These are phyloP conservation scores for Folsomia candida DNA, from an alignment of 2,888 invertebrate species.

Conservation along the genomic window DNA sequence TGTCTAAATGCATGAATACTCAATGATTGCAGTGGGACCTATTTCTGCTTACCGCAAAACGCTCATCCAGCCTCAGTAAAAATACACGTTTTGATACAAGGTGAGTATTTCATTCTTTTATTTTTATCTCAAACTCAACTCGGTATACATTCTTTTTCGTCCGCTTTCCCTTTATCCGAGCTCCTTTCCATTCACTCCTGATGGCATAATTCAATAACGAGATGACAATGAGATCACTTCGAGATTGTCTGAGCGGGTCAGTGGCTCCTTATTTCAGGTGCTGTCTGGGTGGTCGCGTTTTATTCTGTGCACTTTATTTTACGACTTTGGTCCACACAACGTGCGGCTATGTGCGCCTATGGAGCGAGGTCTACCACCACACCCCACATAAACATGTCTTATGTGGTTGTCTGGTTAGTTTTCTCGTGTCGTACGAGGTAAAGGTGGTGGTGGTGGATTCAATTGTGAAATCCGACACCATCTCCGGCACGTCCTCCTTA, in stretches of 20 bases:
- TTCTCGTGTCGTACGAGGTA: not conserved
- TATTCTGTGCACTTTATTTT: not conserved
- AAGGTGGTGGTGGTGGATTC: not conserved
- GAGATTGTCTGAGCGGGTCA: not conserved
- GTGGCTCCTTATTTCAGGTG: too few species aligned
- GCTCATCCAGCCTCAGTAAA: conserved; percentile 50
- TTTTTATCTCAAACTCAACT: not conserved
- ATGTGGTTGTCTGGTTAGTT: not conserved
- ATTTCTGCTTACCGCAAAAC: conserved; percentile 46
- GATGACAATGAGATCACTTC: too few species aligned
- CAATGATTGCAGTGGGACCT: too few species aligned
- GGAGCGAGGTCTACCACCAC: too few species aligned
- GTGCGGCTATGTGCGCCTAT: too few species aligned
- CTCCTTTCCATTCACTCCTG: not conserved
- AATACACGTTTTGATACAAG: conserved; percentile 49
- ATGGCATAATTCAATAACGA: not conserved
- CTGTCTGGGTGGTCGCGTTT: too few species aligned
- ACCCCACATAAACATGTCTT: conserved; percentile 5
- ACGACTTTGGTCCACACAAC: too few species aligned
- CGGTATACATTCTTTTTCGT: too few species aligned
- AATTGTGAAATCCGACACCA: not conserved
- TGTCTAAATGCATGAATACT: too few species aligned
- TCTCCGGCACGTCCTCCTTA: not conserved
- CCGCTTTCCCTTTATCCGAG: not conserved
- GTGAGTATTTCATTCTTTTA: conserved; percentile 27